phyloP scores from a whole-genome alignment of 2,888 invertebrate genomes.

The Amphipyra berbera region DNA sequence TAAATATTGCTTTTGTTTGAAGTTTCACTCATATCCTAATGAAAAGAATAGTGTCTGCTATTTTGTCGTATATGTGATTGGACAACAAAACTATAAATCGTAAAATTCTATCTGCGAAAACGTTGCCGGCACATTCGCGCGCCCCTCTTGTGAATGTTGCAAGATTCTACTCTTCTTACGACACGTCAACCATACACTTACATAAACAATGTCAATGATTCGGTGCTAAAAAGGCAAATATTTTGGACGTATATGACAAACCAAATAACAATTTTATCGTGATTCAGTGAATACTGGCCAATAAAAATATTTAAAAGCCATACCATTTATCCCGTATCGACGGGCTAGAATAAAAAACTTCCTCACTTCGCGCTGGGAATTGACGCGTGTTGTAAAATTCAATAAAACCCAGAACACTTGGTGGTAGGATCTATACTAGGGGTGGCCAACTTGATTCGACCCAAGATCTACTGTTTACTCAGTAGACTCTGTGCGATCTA shows the following conservation, averaged over 20 bases:
- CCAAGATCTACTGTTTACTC: too few species aligned
- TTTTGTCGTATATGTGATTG: conserved; percentile 29
- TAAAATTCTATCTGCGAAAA: conserved; percentile 59
- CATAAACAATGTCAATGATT: conserved; percentile 73
- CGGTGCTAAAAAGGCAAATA: conserved; percentile 31
- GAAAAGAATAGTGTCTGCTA: conserved; percentile 1
- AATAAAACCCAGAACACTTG: too few species aligned
- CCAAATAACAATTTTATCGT: background rate
- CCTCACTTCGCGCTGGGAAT: too few species aligned
- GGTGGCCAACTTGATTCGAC: too few species aligned
- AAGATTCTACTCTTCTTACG: conserved; percentile 69
- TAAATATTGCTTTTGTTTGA: background rate
- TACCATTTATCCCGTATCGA: too few species aligned
- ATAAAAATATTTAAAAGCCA: too few species aligned
- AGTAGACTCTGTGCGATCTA: too few species aligned
- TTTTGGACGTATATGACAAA: background rate
- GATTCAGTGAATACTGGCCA: too few species aligned
- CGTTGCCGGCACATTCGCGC: conserved; percentile 58
- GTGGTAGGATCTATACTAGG: too few species aligned
- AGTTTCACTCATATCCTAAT: background rate
- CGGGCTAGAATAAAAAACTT: too few species aligned
- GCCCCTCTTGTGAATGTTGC: conserved; percentile 64
- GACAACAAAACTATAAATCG: conserved; percentile 57
- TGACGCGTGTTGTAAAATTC: too few species aligned
- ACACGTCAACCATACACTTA: conserved; percentile 70